Evolutionary conservation across 2,113 vertebrate species (phyloP).

Genomic region (Mustela nigripes): DNA sequence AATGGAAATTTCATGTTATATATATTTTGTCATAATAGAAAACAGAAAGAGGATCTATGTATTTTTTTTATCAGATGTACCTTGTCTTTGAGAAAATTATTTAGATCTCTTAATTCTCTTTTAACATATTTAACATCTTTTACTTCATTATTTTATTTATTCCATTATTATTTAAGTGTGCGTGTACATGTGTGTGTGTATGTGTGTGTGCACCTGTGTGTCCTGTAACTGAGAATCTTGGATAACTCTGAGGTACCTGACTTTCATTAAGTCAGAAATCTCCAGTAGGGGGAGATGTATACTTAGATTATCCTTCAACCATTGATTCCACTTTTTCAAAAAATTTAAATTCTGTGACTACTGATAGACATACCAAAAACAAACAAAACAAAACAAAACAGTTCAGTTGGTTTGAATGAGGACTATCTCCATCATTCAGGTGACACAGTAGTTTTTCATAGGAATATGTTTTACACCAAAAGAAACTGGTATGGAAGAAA

Average conservation of each 20-base stretch:
- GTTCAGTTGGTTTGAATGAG: not conserved
- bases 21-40: not conserved
- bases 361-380: not conserved
- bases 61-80: not conserved
- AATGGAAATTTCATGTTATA: not conserved
- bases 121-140: not conserved
- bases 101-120: conserved; percentile 3
- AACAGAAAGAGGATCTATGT: not conserved
- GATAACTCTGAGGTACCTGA: not conserved
- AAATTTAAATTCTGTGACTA: not conserved
- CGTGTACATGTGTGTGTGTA: not conserved
- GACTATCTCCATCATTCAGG: not conserved
- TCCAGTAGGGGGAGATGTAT: not conserved
- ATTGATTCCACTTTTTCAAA: conserved; percentile 10
- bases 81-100: conserved; percentile 40
- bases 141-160: conserved; percentile 5
- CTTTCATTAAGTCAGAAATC: not conserved
- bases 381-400: not conserved
- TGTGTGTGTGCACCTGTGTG: not conserved
- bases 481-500: not conserved
- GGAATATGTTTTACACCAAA: not conserved
- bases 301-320: not conserved
- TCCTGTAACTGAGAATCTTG: not conserved
- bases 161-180: not conserved
- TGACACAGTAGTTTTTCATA: not conserved